Conservation (phyloP, 2,888 invertebrate species). For the Pachliopta kotzebuea region DNA sequence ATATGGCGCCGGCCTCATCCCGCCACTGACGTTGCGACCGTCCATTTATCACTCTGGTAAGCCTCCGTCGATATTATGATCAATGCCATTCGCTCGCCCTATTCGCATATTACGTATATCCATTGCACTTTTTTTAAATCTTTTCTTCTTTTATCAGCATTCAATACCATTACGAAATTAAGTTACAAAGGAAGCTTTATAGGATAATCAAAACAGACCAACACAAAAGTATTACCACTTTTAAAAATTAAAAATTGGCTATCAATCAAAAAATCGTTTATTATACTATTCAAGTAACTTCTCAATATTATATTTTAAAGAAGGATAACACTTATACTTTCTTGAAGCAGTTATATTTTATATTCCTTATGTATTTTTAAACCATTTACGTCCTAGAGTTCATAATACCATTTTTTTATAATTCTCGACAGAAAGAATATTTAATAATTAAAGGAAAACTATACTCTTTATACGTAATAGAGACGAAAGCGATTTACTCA, state of each 20-base stretch:
- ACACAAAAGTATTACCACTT: no score
- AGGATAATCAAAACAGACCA: no score
- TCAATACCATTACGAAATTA: not conserved
- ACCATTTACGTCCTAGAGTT: no score
- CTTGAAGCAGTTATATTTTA: no score
- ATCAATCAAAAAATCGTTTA: no score
- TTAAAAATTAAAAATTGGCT: no score
- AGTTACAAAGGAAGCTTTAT: no score
- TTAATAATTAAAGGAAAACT: not conserved
- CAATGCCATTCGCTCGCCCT: conserved; percentile 72
- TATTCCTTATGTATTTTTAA: no score
- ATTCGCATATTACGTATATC: conserved; percentile 45
- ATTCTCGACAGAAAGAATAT: not conserved
- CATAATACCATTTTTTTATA: not conserved
- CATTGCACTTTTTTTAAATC: conserved; percentile 1
- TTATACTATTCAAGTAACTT: not conserved
- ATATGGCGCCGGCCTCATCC: conserved; percentile 74
- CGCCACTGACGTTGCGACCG: conserved; percentile 67
- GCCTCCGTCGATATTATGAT: conserved; percentile 80
- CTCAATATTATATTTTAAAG: not conserved
- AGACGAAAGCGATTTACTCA: conserved; percentile 50
- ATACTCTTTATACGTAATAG: conserved; percentile 47
- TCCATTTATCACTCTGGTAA: conserved; percentile 77
- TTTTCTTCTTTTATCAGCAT: not conserved
- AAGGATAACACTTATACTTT: not conserved